Evolutionary conservation across 2,113 vertebrate species (phyloP).

Genomic region (Mungos mungo): DNA sequence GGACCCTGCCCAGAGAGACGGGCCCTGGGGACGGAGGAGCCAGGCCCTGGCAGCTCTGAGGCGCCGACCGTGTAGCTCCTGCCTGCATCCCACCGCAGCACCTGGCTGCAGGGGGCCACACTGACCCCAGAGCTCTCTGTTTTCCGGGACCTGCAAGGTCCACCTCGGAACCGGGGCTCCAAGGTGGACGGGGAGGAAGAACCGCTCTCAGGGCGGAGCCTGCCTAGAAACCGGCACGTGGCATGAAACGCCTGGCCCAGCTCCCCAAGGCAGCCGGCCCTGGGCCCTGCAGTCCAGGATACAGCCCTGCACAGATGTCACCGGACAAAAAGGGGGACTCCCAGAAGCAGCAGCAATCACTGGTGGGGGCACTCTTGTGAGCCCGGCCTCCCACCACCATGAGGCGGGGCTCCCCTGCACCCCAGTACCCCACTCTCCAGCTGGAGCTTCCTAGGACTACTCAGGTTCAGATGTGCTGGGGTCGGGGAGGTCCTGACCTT

Average conservation of each 20-base stretch:
- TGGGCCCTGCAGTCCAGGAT: not conserved
- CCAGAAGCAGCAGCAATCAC: not conserved
- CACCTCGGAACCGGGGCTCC: not conserved
- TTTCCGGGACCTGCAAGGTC: not conserved
- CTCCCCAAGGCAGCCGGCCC: not conserved
- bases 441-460: not conserved
- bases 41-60: not conserved
- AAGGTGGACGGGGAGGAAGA: not conserved
- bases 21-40: not conserved
- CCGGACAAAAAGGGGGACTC: not conserved
- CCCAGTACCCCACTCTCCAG: fast-evolving
- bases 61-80: not conserved
- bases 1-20: not conserved
- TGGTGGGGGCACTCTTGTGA: not conserved
- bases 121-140: not conserved
- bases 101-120: not conserved
- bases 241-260: not conserved
- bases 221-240: not conserved
- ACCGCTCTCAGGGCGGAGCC: not conserved
- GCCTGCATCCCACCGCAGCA: not conserved
- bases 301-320: not conserved
- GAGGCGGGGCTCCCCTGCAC: fast-evolving
- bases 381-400: not conserved
- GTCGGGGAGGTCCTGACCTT: not conserved
- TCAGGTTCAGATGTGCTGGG: not conserved